Evolutionary conservation across 2,888 invertebrate species (phyloP).

Genomic region (Galerucella calmariensis): DNA sequence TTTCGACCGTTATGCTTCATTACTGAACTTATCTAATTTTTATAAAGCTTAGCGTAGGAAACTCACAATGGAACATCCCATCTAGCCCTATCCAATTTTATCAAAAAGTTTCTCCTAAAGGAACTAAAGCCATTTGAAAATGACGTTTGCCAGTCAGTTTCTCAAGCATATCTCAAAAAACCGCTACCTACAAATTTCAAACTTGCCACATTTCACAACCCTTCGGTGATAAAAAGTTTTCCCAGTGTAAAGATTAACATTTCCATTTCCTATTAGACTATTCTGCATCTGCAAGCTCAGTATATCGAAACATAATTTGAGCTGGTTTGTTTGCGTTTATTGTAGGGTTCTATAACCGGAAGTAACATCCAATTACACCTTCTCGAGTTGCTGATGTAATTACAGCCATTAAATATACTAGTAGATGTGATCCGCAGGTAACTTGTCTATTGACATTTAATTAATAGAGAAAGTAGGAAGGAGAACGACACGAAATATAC

Average conservation of each 20-base stretch:
- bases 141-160: neutral
- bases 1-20: no score
- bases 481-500: neutral
- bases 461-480: constrained; percentile 9
- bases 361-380: constrained; percentile 39
- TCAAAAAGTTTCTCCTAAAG: no score
- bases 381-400: constrained; percentile 32
- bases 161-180: neutral
- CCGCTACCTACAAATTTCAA: no score
- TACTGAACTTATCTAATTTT: no score
- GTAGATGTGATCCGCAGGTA: constrained; percentile 31
- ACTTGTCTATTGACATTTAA: constrained; percentile 29
- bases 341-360: constrained; percentile 25
- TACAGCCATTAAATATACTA: constrained; percentile 29
- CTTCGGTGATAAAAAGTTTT: neutral
- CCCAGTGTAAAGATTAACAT: neutral
- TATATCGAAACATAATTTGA: constrained; percentile 38
- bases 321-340: constrained; percentile 33
- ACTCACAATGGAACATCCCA: no score
- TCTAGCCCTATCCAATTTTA: no score
- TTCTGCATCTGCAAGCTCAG: constrained; percentile 33
- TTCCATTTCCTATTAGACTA: neutral
- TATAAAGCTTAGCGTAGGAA: no score
- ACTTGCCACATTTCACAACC: no score
- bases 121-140: no score